Conservation (phyloP, 1,140 invertebrate species). For the Aradophagus sp. region DNA sequence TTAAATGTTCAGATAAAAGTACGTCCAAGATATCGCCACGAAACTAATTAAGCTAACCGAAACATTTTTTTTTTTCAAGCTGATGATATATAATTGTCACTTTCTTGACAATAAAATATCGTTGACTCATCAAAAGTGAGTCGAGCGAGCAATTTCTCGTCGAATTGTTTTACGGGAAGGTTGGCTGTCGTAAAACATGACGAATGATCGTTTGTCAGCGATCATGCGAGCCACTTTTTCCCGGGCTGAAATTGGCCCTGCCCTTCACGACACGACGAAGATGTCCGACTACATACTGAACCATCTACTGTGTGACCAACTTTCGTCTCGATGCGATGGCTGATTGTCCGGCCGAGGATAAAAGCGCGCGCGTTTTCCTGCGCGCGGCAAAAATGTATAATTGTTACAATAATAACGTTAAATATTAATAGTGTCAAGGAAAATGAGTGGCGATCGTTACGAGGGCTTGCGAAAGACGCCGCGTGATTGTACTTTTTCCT, state of each 20-base stretch:
- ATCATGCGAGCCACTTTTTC: too few relatives aligned
- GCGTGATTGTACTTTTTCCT: slow-evolving; percentile 58
- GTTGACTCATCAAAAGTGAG: too few relatives aligned
- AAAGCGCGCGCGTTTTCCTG: slow-evolving; percentile 30
- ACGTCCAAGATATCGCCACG: too few relatives aligned
- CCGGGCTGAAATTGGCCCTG: slow-evolving; percentile 32
- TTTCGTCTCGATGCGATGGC: slow-evolving; percentile 39
- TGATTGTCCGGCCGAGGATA: slow-evolving; percentile 22
- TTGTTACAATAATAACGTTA: slow-evolving; percentile 59
- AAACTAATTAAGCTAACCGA: too few relatives aligned
- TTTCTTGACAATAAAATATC: too few relatives aligned
- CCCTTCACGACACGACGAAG: slow-evolving; percentile 45
- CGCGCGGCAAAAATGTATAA: slow-evolving; percentile 47
- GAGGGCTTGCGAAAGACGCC: slow-evolving; percentile 51
- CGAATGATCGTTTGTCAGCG: too few relatives aligned
- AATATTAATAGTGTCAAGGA: slow-evolving; percentile 61
- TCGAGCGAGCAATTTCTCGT: too few relatives aligned
- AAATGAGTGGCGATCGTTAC: slow-evolving; percentile 58
- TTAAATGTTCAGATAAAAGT: too few relatives aligned
- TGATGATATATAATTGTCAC: too few relatives aligned
- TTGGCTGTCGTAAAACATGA: too few relatives aligned
- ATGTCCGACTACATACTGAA: slow-evolving; percentile 58
- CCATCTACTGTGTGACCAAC: slow-evolving; percentile 50
- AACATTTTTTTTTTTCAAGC: too few relatives aligned
- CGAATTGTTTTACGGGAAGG: too few relatives aligned